Evolutionary conservation across 2,797 vertebrate species (phyloP).

Genomic region (Typhlichthys subterraneus): DNA sequence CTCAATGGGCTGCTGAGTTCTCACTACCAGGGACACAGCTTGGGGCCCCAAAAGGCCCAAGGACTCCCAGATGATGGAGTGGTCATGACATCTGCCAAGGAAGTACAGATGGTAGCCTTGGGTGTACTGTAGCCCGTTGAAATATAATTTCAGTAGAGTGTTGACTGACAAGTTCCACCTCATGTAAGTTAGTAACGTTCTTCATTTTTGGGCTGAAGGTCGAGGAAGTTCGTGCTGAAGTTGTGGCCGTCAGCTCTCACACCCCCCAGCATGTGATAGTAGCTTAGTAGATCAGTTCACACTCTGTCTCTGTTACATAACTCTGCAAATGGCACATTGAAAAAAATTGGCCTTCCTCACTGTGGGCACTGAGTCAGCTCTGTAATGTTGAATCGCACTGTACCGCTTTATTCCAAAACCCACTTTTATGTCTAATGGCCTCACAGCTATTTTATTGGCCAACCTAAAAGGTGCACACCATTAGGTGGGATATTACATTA

Average conservation of each 20-base stretch:
- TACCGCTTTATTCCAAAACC: too few relatives aligned
- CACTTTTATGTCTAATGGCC: too few relatives aligned
- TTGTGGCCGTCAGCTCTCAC: too few relatives aligned
- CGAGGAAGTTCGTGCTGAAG: constrained; percentile 20
- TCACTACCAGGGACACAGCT: constrained; percentile 38
- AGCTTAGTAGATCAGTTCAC: too few relatives aligned
- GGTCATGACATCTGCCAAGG: constrained; percentile 58
- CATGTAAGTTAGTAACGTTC: constrained; percentile 10
- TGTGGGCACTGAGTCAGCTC: constrained; percentile 4
- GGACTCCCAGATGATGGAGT: constrained; percentile 62
- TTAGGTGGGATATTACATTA: too few relatives aligned
- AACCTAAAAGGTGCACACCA: too few relatives aligned
- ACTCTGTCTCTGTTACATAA: not conserved
- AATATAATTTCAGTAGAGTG: constrained; percentile 56
- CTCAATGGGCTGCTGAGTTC: constrained; percentile 63
- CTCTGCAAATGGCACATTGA: constrained; percentile 4
- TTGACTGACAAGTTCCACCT: constrained; percentile 45
- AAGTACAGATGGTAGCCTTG: constrained; percentile 62
- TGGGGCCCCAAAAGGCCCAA: constrained; percentile 41
- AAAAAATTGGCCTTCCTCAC: constrained; percentile 2
- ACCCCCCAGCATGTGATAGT: too few relatives aligned
- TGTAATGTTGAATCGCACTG: not conserved
- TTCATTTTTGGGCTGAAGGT: constrained; percentile 35
- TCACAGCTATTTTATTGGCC: too few relatives aligned
- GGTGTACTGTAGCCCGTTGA: constrained; percentile 55